Percentiles rank a stretch among this genome's conserved stretches.
Conservation (phyloP, 2,797 vertebrate species). For the Cryptoblepharus egeriae region DNA sequence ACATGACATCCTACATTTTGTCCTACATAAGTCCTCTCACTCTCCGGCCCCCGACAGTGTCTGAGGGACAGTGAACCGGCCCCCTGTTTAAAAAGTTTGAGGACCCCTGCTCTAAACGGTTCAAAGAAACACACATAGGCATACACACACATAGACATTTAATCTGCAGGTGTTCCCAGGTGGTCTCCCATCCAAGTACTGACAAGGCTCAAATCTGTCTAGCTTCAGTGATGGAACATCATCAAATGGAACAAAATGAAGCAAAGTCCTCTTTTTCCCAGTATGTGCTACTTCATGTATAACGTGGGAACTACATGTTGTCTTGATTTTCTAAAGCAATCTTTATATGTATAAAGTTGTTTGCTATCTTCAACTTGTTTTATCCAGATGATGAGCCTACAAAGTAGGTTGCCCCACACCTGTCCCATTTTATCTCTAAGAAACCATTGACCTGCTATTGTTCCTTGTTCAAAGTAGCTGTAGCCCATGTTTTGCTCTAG, state of each 20-base stretch:
- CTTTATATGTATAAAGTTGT: neutral
- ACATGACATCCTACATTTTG: no score
- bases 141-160: no score
- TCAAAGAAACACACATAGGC: slow-evolving; percentile 23
- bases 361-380: slow-evolving; percentile 7
- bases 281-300: slow-evolving; percentile 11
- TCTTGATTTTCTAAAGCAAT: neutral
- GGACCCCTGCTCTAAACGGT: no score
- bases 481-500: neutral
- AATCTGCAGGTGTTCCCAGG: no score
- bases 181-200: slow-evolving; percentile 25
- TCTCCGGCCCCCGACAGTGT: no score
- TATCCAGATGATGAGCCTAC: neutral
- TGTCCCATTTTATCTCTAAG: neutral
- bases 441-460: neutral
- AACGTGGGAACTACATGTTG: neutral
- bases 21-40: no score
- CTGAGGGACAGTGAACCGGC: no score
- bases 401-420: neutral
- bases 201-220: slow-evolving; percentile 9
- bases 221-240: slow-evolving; percentile 29
- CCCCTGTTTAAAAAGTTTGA: no score
- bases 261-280: slow-evolving; percentile 10
- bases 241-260: slow-evolving; percentile 28
- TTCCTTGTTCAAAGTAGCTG: neutral